These are phyloP conservation scores for Stomatorhinus walkeri DNA, from an alignment of 2,797 vertebrate genomes.

Conservation along the genomic window DNA sequence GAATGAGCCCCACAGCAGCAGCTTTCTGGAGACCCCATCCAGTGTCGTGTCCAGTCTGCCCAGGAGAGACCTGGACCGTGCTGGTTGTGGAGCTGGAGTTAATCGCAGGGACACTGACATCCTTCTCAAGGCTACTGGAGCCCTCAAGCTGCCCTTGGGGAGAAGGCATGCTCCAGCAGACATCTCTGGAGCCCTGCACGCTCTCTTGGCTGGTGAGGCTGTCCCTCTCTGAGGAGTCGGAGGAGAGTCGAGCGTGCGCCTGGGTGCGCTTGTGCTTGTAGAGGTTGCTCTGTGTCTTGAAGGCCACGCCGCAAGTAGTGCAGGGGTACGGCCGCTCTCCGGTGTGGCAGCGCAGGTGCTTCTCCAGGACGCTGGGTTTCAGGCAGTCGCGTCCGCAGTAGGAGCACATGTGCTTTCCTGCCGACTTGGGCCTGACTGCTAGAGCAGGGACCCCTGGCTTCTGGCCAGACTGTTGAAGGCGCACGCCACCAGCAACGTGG, in stretches of 20 bases:
- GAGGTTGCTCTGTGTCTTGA: slow-evolving; percentile 97
- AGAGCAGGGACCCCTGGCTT: slow-evolving; percentile 40
- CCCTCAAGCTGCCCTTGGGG: slow-evolving; percentile 45
- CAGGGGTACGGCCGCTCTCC: slow-evolving; percentile 92
- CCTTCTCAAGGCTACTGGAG: slow-evolving; percentile 35
- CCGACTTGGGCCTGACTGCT: slow-evolving; percentile 61
- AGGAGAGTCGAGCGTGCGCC: slow-evolving; percentile 75
- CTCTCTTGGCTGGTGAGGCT: slow-evolving; percentile 55
- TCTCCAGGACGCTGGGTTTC: slow-evolving; percentile 94
- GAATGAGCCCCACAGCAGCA: slow-evolving; percentile 36
- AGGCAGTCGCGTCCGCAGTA: slow-evolving; percentile 89
- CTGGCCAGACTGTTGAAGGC: slow-evolving; percentile 55
- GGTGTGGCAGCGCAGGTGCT: slow-evolving; percentile 92
- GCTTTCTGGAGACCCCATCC: slow-evolving; percentile 33
- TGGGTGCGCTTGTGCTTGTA: slow-evolving; percentile 93
- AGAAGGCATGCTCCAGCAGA: slow-evolving; percentile 40
- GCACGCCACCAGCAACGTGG: slow-evolving; percentile 70
- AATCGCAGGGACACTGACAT: slow-evolving; percentile 19
- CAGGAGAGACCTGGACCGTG: slow-evolving; percentile 10
- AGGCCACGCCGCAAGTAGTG: slow-evolving; percentile 80
- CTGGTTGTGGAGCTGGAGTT: slow-evolving; percentile 23
- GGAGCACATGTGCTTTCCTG: slow-evolving; percentile 78
- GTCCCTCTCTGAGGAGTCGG: slow-evolving; percentile 64
- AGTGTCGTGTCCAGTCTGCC: slow-evolving; percentile 25
- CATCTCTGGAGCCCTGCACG: slow-evolving; percentile 51